A percentile compares a stretch with the other conserved stretches of the same genome.
Conservation (phyloP, 2,113 vertebrate species). For the Arizona elegans region DNA sequence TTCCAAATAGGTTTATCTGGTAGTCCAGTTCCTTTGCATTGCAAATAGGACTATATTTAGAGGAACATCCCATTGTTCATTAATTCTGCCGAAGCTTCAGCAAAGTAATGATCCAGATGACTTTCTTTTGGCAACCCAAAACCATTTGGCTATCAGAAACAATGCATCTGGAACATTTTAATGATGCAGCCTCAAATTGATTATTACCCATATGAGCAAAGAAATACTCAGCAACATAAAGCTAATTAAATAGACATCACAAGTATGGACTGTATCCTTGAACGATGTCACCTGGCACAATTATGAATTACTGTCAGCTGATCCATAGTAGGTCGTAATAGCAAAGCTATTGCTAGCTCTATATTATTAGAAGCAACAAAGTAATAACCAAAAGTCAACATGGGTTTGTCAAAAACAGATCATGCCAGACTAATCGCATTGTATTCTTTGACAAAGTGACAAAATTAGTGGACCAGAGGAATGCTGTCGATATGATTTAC, state of each 20-base stretch:
- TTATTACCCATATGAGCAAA: not conserved
- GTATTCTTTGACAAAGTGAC: no score
- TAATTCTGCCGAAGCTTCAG: slow-evolving; percentile 22
- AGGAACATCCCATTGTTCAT: slow-evolving; percentile 1
- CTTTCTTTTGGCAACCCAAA: not conserved
- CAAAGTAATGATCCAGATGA: not conserved
- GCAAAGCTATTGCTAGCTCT: no score
- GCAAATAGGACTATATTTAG: slow-evolving; percentile 5
- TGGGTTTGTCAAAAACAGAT: no score
- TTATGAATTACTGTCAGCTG: not conserved
- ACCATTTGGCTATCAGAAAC: not conserved
- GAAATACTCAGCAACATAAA: not conserved
- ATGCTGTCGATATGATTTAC: no score
- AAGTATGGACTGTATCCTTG: not conserved
- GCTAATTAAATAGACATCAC: not conserved
- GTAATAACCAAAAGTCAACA: no score
- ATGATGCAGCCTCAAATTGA: not conserved
- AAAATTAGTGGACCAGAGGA: no score
- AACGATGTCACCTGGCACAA: not conserved
- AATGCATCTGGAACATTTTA: not conserved
- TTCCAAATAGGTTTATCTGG: slow-evolving; percentile 6
- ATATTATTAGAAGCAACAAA: not conserved
- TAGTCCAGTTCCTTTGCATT: slow-evolving; percentile 9
- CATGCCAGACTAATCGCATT: no score
- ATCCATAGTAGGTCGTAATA: not conserved